Percentiles rank a stretch among this genome's conserved stretches.
Conservation (phyloP, 2,113 vertebrate species). For the Poeciliopsis prolifica region DNA sequence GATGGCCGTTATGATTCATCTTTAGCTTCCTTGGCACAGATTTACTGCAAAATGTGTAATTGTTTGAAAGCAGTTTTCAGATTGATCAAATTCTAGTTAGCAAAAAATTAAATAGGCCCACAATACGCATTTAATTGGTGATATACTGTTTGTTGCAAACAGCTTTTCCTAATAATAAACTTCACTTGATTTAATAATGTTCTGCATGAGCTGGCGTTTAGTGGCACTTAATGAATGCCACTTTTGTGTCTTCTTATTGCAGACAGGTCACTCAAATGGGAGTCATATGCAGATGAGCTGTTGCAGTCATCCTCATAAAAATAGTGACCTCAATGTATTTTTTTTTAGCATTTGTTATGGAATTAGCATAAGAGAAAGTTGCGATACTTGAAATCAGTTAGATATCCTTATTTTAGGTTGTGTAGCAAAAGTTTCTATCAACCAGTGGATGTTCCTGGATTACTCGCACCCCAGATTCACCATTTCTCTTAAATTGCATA, state of each 20-base stretch:
- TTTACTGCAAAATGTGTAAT: not conserved
- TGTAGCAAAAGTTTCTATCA: not conserved
- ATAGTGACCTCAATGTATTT: not conserved
- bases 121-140: not conserved
- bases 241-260: not conserved
- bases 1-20: constrained; percentile 12
- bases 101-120: not conserved
- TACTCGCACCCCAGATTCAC: not conserved
- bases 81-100: not conserved
- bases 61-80: not conserved
- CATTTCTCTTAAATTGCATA: not conserved
- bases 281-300: not conserved
- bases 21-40: constrained; percentile 1
- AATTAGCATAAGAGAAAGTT: not conserved
- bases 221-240: constrained; percentile 20
- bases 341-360: not conserved
- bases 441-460: not conserved
- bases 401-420: not conserved
- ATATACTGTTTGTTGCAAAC: not conserved
- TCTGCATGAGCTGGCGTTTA: constrained; percentile 13
- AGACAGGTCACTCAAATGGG: not conserved
- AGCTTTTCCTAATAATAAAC: not conserved
- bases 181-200: not conserved
- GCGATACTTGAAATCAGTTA: not conserved
- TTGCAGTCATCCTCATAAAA: not conserved